Evolutionary conservation across 2,888 invertebrate genomes (phyloP).

Genomic region (Encarsia formosa): DNA sequence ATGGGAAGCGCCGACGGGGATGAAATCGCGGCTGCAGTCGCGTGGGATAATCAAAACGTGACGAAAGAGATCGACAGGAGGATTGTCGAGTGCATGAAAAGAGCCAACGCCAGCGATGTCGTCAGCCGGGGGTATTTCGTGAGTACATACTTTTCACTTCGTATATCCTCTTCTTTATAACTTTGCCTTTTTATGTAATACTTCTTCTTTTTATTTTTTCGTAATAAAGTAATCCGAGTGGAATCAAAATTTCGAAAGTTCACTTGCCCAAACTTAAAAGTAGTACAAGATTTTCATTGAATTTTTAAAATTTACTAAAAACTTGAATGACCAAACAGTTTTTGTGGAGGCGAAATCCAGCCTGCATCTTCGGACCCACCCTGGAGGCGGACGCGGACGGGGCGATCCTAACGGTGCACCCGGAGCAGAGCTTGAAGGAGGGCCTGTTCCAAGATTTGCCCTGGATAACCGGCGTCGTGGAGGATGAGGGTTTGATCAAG

Average conservation of each 20-base stretch:
- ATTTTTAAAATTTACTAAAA: too few species aligned
- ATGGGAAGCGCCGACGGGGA: slow-evolving; percentile 2
- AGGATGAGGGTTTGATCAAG: slow-evolving; percentile 38
- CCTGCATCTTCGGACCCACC: slow-evolving; percentile 37
- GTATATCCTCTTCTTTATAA: background rate
- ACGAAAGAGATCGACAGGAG: slow-evolving; percentile 13
- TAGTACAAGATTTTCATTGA: too few species aligned
- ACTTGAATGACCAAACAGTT: too few species aligned
- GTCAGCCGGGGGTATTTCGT: slow-evolving; percentile 8
- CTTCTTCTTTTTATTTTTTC: too few species aligned
- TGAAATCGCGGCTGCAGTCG: background rate
- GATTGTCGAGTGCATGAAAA: slow-evolving; percentile 33
- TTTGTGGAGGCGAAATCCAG: slow-evolving; percentile 24
- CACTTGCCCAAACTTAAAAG: too few species aligned
- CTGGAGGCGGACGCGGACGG: slow-evolving; percentile 39
- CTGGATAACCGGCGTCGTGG: slow-evolving; percentile 37
- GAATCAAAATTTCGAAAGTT: too few species aligned
- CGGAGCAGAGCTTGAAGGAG: slow-evolving; percentile 29
- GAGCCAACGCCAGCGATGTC: slow-evolving; percentile 10
- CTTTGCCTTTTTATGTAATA: background rate
- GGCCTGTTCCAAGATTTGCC: slow-evolving; percentile 41
- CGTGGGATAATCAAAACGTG: background rate
- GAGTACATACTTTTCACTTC: slow-evolving; percentile 12
- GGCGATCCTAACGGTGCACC: slow-evolving; percentile 40
- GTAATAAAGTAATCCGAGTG: too few species aligned